Conservation (phyloP, 1,140 invertebrate species). For the Ceratosolen fusciceps region DNA sequence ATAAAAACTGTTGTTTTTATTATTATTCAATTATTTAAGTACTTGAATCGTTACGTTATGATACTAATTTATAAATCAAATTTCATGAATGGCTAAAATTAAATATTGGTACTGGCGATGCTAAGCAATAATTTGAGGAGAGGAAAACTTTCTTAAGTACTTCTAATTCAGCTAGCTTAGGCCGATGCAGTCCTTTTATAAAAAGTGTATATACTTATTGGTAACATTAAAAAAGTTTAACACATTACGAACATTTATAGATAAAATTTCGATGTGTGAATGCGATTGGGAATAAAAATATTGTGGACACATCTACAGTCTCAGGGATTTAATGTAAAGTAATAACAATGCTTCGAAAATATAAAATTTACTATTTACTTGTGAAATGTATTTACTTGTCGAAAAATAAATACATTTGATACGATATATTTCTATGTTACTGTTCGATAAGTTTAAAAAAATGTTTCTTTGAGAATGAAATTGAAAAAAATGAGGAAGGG, state of each 20-base stretch:
- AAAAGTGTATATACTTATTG: background rate
- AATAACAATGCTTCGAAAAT: background rate
- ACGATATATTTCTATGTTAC: no score
- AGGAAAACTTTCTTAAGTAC: background rate
- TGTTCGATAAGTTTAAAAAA: no score
- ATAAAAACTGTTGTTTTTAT: conserved; percentile 8
- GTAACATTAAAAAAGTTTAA: background rate
- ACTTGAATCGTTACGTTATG: background rate
- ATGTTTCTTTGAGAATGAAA: no score
- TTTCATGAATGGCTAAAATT: no score
- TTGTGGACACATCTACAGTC: background rate
- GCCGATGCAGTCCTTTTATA: background rate
- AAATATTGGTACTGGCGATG: no score
- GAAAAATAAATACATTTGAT: background rate
- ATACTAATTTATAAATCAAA: no score
- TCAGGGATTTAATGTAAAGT: background rate
- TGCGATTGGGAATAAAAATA: background rate
- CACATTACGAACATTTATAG: background rate
- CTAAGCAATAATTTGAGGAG: no score
- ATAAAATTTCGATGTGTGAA: background rate
- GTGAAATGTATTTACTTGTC: no score
- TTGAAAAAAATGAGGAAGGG: no score
- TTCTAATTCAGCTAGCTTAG: no score
- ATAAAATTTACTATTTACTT: no score
- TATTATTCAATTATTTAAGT: background rate